Conservation (phyloP, 2,797 vertebrate genomes). For the Cygnus olor region DNA sequence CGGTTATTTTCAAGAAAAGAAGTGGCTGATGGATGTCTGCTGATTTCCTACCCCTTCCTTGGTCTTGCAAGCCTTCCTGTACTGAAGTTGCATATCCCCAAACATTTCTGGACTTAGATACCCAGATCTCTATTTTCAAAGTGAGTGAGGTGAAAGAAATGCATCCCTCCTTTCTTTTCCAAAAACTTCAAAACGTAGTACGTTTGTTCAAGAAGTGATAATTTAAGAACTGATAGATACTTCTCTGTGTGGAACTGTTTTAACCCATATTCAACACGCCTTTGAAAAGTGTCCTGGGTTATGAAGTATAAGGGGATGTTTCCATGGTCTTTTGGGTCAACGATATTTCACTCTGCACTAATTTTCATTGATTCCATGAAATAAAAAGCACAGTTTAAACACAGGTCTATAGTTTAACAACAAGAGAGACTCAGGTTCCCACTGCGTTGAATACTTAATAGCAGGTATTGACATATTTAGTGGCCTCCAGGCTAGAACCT, state of each 20-base stretch:
- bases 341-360: neutral
- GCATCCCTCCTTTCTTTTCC: neutral
- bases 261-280: neutral
- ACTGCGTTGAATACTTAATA: slow-evolving; percentile 8
- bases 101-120: neutral
- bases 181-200: neutral
- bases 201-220: neutral
- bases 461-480: slow-evolving; percentile 49
- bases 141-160: neutral
- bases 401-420: slow-evolving; percentile 8
- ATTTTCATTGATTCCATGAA: neutral
- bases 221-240: neutral
- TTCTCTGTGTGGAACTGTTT: neutral
- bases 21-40: neutral
- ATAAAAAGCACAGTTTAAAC: slow-evolving; percentile 24
- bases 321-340: neutral
- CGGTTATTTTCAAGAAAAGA: neutral
- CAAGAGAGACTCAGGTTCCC: neutral
- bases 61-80: neutral
- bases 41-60: neutral
- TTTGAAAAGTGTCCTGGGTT: neutral
- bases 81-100: neutral
- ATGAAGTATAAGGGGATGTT: neutral
- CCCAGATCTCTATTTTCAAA: neutral
- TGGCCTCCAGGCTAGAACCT: neutral